Evolutionary conservation across 2,797 vertebrate species (phyloP).

Genomic region (Premnoplex brunnescens): DNA sequence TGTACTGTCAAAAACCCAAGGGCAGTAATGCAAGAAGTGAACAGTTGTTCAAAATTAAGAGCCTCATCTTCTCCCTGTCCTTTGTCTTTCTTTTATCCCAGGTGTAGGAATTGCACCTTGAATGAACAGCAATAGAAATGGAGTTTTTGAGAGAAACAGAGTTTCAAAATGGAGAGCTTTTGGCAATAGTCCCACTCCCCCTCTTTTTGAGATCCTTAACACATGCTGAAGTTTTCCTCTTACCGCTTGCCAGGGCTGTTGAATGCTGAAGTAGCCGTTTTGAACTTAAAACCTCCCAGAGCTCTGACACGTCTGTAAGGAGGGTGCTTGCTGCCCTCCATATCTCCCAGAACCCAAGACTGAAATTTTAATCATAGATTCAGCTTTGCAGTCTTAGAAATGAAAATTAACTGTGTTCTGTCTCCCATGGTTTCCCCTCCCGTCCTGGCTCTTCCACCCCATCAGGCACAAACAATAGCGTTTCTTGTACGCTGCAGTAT

Average conservation of each 20-base stretch:
- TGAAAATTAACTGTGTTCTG: not conserved
- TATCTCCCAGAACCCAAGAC: not conserved
- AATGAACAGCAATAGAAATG: not conserved
- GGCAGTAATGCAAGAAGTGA: not conserved
- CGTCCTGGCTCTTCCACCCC: not conserved
- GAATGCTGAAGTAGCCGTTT: not conserved
- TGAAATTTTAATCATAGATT: not conserved
- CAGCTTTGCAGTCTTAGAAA: not conserved
- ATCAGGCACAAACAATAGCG: not conserved
- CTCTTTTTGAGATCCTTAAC: not conserved
- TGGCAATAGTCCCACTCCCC: not conserved
- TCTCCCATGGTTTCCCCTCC: not conserved
- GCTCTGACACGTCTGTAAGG: not conserved
- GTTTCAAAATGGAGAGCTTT: not conserved
- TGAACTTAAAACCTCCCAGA: not conserved
- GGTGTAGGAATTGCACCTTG: not conserved
- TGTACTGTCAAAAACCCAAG: not conserved
- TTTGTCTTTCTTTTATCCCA: not conserved
- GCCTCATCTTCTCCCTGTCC: not conserved
- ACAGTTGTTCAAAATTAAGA: not conserved
- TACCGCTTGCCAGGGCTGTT: conserved; percentile 12
- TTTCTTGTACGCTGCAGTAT: not conserved
- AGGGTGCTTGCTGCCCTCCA: not conserved
- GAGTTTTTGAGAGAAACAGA: not conserved
- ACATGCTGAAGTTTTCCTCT: conserved; percentile 17